Base-by-base conservation (phyloP, 1,140 invertebrate species). In the Lordiphosa clarofinis region DNA sequence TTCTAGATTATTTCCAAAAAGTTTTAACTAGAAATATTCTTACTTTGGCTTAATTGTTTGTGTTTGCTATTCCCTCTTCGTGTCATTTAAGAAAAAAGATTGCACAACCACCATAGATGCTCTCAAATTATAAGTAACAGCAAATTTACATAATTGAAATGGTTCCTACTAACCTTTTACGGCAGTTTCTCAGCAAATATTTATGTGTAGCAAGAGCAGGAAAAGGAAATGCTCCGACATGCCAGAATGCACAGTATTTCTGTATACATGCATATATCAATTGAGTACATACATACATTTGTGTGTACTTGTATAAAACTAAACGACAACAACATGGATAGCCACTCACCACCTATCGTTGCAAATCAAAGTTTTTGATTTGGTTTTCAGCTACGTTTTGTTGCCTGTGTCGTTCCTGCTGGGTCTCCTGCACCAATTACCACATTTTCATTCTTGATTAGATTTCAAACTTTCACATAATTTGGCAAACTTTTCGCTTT, bases 381-480 rank as follows among this genome's bases (percentile, higher is more conserved):
- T 48, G 33, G 67, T 59, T 67, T 54, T 28, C 35, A 37, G 33
- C 46, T 24, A 55, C 36, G 44, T 65, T 78, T 56, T 55, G 44
- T 59, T 59, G 61, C 50, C 40, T 53, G 64, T 7, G 10, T 58
- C 9, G 36, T 19, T 40, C 12, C 31, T 43, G 24, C 11, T 31
- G n/a, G 31, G 9, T 10, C 11, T 11, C 12, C 8, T 42, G 13
- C 13, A 12, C 35, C 49, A 55, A 47, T 64, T 64, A 55, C 28
- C 37, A 24, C 43, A 59, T 49, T 60, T 39, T 59, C 15, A 36
- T 50, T 48, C 7, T 48, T 56, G 39, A 24, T 49, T 54, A 43
- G 36, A 49, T 38, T 69, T 43, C 37, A 55, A 69, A 68, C 64
- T 67, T 67, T 66, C 46, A 67, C 54, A 67, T 67, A 39, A 67